Conservation (phyloP, 2,797 vertebrate genomes). For the Thamnophis elegans region DNA sequence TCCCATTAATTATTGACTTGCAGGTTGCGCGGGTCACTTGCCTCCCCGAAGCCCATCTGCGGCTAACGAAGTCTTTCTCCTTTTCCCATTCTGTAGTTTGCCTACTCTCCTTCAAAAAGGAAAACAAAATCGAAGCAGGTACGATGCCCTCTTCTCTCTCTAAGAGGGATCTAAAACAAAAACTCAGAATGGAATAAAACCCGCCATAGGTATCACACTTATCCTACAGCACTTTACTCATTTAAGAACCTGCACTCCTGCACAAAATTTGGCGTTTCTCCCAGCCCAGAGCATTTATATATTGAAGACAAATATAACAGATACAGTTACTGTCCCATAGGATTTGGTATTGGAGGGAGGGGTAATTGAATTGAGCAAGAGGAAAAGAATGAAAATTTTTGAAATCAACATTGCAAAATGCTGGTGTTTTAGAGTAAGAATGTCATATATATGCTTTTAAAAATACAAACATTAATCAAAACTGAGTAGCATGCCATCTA, state of each 20-base stretch:
- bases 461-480: not conserved
- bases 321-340: not conserved
- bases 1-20: conserved; percentile 57
- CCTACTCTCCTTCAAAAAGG: not conserved
- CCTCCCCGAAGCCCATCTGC: conserved; percentile 60
- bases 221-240: not conserved
- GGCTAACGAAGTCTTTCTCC: not conserved
- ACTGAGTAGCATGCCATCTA: not conserved
- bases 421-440: not conserved
- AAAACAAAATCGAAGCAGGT: not conserved
- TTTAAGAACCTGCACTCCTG: not conserved
- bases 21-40: conserved; percentile 56
- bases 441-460: not conserved
- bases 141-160: not conserved
- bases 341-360: not conserved
- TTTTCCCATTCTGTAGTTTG: not conserved
- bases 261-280: not conserved
- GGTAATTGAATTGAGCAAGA: too few species aligned
- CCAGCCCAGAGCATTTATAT: not conserved
- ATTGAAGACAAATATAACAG: too few species aligned
- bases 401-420: not conserved
- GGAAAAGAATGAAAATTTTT: not conserved
- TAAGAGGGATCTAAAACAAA: not conserved
- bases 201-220: not conserved
- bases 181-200: not conserved